phyloP scores from a whole-genome alignment of 2,113 vertebrate genomes.

The Pristiophorus japonicus region DNA sequence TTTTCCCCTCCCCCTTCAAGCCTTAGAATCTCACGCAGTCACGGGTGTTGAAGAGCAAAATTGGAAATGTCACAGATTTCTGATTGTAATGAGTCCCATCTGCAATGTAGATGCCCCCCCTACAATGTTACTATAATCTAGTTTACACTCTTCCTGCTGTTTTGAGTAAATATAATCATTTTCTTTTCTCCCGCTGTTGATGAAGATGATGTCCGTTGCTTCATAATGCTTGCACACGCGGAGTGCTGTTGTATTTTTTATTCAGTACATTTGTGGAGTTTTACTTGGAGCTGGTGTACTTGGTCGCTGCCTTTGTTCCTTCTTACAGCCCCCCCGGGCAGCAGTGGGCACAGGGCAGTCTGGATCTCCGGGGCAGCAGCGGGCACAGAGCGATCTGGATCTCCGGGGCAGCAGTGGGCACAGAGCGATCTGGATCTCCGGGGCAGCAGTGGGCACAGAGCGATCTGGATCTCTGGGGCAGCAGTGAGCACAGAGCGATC shows the following conservation, averaged over 20 bases:
- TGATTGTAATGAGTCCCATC: neutral
- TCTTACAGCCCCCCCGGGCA: no score
- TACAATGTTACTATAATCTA: neutral
- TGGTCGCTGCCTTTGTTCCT: no score
- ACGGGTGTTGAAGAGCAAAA: neutral
- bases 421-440: no score
- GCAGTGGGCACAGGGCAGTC: no score
- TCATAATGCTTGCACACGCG: neutral
- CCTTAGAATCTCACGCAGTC: neutral
- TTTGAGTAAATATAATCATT: neutral
- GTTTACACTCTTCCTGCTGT: constrained; percentile 1
- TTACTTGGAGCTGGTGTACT: neutral
- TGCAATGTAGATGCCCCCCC: neutral
- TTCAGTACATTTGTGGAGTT: neutral
- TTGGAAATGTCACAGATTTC: neutral
- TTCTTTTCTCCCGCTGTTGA: neutral
- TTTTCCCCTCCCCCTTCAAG: neutral
- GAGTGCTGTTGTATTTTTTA: neutral
- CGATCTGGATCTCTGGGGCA: no score
- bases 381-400: no score
- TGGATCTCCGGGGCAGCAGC: no score
- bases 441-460: no score
- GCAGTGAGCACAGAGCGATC: no score
- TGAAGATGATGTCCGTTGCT: neutral
- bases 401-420: no score